Evolutionary conservation across 2,888 invertebrate genomes (phyloP), one percentile per base, ranked within the genome.

Genomic region (Trissolcus japonicus): DNA sequence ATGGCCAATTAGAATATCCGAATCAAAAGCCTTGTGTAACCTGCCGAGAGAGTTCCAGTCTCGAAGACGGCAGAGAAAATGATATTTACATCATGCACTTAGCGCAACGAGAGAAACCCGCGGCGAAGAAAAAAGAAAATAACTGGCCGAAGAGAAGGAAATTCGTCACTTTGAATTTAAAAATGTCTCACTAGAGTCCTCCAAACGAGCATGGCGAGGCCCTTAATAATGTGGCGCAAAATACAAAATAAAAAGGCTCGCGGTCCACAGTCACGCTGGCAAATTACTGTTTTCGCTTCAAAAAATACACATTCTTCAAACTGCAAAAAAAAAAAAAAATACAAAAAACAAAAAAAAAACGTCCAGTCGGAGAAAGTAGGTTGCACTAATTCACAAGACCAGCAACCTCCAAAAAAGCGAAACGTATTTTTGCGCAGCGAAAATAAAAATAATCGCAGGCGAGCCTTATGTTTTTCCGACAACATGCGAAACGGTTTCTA

Each of bases 281-380:
- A 73, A 78, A 73, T 76, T 76, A 76, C 76, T 72, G 76, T 77
- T 73, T 73, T 77, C 77, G 77, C 77, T 77, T 73, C 72, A 77
- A 77, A 77, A 77, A 77, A 77, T 77, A 77, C 77, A 73, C 77
- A 77, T 77, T 77, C 72, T 72, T 77, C 77, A 77, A 77, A 77
- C 72, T 71, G 68, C 60, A 72, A 73, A 72, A 77, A n/a, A n/a
- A n/a, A n/a, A 77, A 72, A 77, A 77, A 35, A 35, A 35, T 9
- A 7, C 35, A 77, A 72, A 77, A 77, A 35, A 35, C n/a, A n/a
- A 77, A 72, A 77, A 77, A 35, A 35, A 35, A 35, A 7, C 35
- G 72, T 67, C 77, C 76, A 67, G 76, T 62, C 57, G 69, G 56
- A 71, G 66, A 76, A 76, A 76, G 76, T 76, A 76, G 76, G 72